A percentile compares a stretch with the other conserved stretches of the same genome.
phyloP scores from a whole-genome alignment of 2,797 vertebrate species.

The Cirrhinus mrigala region DNA sequence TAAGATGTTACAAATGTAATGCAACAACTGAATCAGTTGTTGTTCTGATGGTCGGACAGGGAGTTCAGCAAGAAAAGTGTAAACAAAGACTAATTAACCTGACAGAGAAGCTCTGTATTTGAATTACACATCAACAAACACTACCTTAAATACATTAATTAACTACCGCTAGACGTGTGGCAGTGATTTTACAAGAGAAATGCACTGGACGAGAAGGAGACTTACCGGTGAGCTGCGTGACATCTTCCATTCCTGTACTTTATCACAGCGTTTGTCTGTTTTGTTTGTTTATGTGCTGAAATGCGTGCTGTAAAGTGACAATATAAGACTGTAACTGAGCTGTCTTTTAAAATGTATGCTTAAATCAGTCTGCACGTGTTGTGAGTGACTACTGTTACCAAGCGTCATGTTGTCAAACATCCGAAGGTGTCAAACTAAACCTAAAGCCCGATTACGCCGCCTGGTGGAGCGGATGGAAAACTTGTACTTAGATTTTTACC shows the following conservation, averaged over 20 bases:
- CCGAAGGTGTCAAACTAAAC: too few relatives aligned
- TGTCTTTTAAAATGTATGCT: not conserved
- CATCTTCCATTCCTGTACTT: not conserved
- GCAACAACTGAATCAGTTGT: not conserved
- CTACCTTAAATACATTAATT: not conserved
- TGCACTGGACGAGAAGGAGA: not conserved
- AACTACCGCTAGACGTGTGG: not conserved
- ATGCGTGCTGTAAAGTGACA: not conserved
- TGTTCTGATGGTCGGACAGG: not conserved
- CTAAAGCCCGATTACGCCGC: too few relatives aligned
- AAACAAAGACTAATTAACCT: not conserved
- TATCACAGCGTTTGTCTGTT: not conserved
- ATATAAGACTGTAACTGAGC: too few relatives aligned
- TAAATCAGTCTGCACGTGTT: not conserved
- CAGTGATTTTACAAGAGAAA: not conserved
- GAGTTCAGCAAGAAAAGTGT: not conserved
- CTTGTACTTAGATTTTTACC: not conserved
- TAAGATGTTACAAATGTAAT: not conserved
- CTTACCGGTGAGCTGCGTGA: not conserved
- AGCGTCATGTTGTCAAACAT: not conserved
- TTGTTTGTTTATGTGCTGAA: not conserved
- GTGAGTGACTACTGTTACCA: not conserved
- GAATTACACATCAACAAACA: not conserved
- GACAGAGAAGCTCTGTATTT: not conserved
- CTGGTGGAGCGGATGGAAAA: too few relatives aligned